phyloP scores from a whole-genome alignment of 2,797 vertebrate genomes.

The Phyllotis vaccarum region DNA sequence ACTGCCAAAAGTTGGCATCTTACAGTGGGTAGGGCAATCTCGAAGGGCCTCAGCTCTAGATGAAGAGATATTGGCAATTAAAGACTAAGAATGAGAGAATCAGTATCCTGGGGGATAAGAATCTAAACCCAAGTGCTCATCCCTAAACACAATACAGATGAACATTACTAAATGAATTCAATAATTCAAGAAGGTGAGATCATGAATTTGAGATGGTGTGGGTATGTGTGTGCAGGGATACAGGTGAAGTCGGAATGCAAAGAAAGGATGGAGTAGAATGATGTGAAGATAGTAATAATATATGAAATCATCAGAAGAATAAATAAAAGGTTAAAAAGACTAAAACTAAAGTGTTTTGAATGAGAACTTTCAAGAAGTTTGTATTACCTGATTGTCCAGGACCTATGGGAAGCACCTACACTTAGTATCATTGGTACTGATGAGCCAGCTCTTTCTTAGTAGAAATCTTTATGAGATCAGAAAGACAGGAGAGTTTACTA shows the following conservation, averaged over 20 bases:
- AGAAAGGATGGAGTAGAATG: neutral
- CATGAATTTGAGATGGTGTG: neutral
- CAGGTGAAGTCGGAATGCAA: neutral
- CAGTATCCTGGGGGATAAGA: neutral
- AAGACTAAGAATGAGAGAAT: neutral
- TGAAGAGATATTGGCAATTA: neutral
- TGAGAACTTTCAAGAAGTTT: neutral
- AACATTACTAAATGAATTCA: neutral
- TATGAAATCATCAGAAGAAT: neutral
- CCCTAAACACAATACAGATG: neutral
- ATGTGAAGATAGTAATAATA: too few species aligned
- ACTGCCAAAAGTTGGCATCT: neutral
- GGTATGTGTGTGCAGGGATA: neutral
- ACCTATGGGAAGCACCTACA: neutral
- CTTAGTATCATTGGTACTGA: neutral
- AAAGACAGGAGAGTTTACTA: slow-evolving; percentile 21
- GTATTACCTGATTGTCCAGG: neutral
- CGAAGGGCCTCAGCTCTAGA: neutral
- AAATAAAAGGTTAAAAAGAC: neutral
- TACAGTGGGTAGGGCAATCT: neutral
- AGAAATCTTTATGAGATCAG: neutral
- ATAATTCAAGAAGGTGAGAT: neutral
- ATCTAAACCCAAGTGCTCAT: neutral
- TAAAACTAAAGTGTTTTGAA: slow-evolving; percentile 1
- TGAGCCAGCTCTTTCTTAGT: neutral